A percentile compares a stretch with the other conserved stretches of the same genome.
Conservation (phyloP, 2,113 vertebrate genomes). For the Falcunculus frontatus region DNA sequence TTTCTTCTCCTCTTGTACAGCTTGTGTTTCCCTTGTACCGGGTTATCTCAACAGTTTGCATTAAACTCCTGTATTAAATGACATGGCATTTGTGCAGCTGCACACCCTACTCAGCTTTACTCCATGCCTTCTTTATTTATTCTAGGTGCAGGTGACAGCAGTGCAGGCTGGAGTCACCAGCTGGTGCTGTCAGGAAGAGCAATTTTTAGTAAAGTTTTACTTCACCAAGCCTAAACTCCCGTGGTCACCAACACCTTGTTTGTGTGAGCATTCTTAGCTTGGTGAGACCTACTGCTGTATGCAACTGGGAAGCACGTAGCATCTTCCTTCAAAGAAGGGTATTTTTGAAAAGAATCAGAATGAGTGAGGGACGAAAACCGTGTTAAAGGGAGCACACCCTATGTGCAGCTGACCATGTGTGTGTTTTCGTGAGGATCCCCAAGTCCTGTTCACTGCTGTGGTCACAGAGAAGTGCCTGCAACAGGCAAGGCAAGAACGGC, state of each 20-base stretch:
- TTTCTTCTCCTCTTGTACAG: not conserved
- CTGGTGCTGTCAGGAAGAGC: not conserved
- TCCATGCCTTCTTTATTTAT: not conserved
- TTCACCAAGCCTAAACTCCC: not conserved
- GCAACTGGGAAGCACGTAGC: not conserved
- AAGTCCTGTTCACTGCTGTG: not conserved
- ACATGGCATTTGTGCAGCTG: not conserved
- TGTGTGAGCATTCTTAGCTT: not conserved
- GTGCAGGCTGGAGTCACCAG: not conserved
- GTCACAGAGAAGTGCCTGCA: not conserved
- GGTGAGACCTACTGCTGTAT: not conserved
- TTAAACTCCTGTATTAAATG: not conserved
- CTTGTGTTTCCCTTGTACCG: not conserved
- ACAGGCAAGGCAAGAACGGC: not conserved
- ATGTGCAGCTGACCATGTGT: fast-evolving
- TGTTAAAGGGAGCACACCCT: not conserved
- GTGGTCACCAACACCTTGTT: not conserved
- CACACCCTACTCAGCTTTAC: not conserved
- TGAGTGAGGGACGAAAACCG: fast-evolving
- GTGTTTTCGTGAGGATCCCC: not conserved
- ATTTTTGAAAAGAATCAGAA: not conserved
- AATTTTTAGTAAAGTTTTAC: not conserved
- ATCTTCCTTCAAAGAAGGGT: not conserved
- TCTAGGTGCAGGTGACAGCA: not conserved
- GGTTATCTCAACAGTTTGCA: slow-evolving; percentile 16